phyloP scores from a whole-genome alignment of 2,113 vertebrate species.

The Melierax canorus region DNA sequence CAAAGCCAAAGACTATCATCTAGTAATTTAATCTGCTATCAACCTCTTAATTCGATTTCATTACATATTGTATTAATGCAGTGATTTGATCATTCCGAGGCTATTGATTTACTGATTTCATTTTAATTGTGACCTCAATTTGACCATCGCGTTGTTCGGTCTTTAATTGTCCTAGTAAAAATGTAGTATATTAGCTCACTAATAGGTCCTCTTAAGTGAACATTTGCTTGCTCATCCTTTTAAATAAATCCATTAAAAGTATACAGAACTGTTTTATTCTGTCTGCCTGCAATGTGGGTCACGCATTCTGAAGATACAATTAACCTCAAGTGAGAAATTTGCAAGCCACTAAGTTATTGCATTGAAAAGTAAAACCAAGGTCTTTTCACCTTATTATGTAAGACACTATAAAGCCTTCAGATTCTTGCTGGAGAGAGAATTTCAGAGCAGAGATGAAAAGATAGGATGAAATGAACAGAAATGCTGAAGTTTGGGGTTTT shows the following conservation, averaged over 20 bases:
- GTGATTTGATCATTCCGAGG: not conserved
- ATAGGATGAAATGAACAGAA: not conserved
- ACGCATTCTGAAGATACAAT: not conserved
- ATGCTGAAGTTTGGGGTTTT: not conserved
- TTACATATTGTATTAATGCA: not conserved
- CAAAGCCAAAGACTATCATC: not conserved
- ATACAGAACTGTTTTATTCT: not conserved
- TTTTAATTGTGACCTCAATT: slow-evolving; percentile 31
- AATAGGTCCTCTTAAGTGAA: not conserved
- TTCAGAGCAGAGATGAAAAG: not conserved
- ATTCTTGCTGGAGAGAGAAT: not conserved
- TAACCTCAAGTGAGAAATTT: slow-evolving; percentile 36
- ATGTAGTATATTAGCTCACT: not conserved
- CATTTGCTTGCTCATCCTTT: slow-evolving; percentile 31
- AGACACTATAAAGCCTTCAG: not conserved
- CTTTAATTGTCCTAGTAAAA: slow-evolving; percentile 2
- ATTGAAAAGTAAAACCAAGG: slow-evolving; percentile 3
- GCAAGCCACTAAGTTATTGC: not conserved
- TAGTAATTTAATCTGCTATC: not conserved
- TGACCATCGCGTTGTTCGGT: not conserved
- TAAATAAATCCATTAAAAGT: slow-evolving; percentile 32
- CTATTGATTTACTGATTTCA: slow-evolving; percentile 42
- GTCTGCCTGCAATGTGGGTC: not conserved
- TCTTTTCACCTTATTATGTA: slow-evolving; percentile 7
- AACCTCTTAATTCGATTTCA: not conserved